Conservation (phyloP, 2,888 invertebrate species). For the Lysandra bellargus region DNA sequence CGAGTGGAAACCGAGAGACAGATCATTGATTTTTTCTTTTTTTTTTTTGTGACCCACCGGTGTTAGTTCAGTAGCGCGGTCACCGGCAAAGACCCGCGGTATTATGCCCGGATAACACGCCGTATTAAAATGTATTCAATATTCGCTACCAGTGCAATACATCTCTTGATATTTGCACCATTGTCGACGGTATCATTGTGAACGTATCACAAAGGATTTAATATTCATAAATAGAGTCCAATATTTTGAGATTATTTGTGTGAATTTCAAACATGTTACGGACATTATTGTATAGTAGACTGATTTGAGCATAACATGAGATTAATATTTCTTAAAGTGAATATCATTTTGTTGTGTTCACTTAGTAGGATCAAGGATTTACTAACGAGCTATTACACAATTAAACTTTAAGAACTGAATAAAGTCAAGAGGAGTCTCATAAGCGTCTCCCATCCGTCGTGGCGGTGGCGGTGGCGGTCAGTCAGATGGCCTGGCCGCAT, state of each 20-base stretch:
- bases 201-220: slow-evolving; percentile 13
- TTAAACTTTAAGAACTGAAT: background rate
- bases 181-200: slow-evolving; percentile 7
- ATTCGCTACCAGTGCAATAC: slow-evolving; percentile 44
- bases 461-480: no score
- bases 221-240: slow-evolving; percentile 29
- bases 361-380: background rate
- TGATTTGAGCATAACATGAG: slow-evolving; percentile 7
- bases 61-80: slow-evolving; percentile 57
- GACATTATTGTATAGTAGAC: background rate
- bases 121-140: slow-evolving; percentile 50
- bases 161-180: slow-evolving; percentile 1
- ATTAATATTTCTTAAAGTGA: background rate
- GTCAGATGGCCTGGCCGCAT: no score
- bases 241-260: slow-evolving; percentile 22
- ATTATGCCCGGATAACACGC: slow-evolving; percentile 34
- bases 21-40: slow-evolving; percentile 61
- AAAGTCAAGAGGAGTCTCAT: background rate
- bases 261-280: slow-evolving; percentile 13
- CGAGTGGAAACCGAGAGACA: slow-evolving; percentile 63
- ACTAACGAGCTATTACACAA: background rate
- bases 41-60: slow-evolving; percentile 51
- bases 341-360: background rate
- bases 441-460: no score
- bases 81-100: slow-evolving; percentile 41